Evolutionary conservation across 2,113 vertebrate genomes (phyloP).

Genomic region (Trichomycterus rosablanca): DNA sequence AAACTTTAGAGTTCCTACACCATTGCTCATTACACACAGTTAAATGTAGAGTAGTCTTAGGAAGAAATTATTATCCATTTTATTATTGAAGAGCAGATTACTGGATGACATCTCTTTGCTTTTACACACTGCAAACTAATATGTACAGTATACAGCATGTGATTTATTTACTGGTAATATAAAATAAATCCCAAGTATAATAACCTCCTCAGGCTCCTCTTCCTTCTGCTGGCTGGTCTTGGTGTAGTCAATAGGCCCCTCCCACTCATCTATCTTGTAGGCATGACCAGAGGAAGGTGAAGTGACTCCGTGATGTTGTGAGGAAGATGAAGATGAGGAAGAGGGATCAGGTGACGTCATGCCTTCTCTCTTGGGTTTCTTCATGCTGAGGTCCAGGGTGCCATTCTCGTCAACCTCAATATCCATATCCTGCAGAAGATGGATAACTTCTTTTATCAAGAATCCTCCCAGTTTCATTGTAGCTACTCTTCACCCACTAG

Average conservation of each 20-base stretch:
- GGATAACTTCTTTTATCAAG: no score
- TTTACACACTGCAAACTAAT: not conserved
- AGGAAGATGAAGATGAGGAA: constrained; percentile 65
- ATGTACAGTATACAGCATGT: not conserved
- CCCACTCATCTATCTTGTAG: constrained; percentile 86
- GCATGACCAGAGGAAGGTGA: constrained; percentile 80
- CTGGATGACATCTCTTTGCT: no score
- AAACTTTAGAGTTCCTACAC: no score
- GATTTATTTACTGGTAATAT: no score
- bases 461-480: no score
- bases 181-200: not conserved
- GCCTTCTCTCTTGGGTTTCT: constrained; percentile 81
- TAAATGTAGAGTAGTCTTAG: no score
- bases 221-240: constrained; percentile 84
- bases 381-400: constrained; percentile 95
- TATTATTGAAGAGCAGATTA: no score
- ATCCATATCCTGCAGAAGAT: constrained; percentile 73
- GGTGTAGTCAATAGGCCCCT: constrained; percentile 91
- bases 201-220: constrained; percentile 90
- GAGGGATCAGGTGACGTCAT: constrained; percentile 78
- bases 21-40: no score
- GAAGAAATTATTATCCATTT: no score
- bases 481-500: no score
- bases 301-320: constrained; percentile 73
- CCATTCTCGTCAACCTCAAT: constrained; percentile 97